phyloP scores from a whole-genome alignment of 1,140 invertebrate species.

The Cyclina sinensis region DNA sequence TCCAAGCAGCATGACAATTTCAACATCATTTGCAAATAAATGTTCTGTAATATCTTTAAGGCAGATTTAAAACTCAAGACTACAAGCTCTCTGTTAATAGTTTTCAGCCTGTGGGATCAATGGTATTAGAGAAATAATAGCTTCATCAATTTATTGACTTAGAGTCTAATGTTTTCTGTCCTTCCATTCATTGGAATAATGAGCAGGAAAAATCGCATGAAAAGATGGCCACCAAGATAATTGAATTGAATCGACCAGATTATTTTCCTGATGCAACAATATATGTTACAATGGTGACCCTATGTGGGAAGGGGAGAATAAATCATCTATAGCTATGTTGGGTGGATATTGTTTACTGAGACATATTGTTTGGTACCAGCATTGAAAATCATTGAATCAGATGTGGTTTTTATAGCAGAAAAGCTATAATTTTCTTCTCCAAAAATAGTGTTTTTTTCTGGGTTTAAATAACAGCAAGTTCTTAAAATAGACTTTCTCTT shows the following conservation, averaged over 20 bases:
- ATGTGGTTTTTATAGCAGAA: too few relatives aligned
- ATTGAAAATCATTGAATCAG: too few relatives aligned
- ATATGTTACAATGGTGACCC: neutral
- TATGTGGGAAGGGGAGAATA: neutral
- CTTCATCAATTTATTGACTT: constrained; percentile 2
- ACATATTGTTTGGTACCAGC: too few relatives aligned
- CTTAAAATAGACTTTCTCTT: too few relatives aligned
- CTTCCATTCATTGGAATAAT: neutral
- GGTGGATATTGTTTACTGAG: too few relatives aligned
- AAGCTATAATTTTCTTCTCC: too few relatives aligned
- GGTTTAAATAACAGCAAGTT: too few relatives aligned
- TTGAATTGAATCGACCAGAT: neutral
- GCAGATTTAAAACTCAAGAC: neutral
- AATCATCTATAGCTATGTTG: neutral
- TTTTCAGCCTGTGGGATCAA: neutral
- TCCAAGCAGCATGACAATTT: too few relatives aligned
- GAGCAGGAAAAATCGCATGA: neutral
- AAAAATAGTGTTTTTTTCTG: too few relatives aligned
- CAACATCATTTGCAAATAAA: too few relatives aligned
- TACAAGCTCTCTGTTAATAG: neutral
- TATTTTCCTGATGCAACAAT: neutral
- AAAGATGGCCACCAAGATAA: constrained; percentile 1
- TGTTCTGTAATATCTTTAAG: neutral
- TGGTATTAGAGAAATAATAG: neutral
- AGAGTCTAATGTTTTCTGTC: neutral